These are phyloP conservation scores for Epinotia demarniana DNA, from an alignment of 2,888 invertebrate species.

Conservation along the genomic window DNA sequence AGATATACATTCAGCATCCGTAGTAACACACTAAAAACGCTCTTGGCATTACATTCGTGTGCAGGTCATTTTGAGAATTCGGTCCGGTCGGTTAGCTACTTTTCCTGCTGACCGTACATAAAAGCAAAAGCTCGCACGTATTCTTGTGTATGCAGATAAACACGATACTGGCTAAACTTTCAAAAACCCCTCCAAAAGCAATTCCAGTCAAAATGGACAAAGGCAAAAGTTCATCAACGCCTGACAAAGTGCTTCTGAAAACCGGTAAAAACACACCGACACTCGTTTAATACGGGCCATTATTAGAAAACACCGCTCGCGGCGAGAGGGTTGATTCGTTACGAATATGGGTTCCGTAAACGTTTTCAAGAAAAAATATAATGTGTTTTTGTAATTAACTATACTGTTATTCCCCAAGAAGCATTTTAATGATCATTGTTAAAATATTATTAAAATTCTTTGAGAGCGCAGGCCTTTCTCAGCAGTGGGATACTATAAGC, in stretches of 20 bases:
- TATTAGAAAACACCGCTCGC: conserved; percentile 39
- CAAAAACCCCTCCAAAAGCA: not conserved
- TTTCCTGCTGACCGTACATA: not conserved
- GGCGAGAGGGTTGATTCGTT: conserved; percentile 6
- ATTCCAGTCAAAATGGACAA: conserved; percentile 1
- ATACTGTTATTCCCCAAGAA: too few species aligned
- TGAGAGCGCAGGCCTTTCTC: too few species aligned
- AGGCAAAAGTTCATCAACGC: conserved; percentile 27
- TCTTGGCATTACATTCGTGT: too few species aligned
- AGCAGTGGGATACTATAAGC: too few species aligned
- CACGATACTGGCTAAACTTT: not conserved
- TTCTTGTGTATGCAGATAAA: not conserved
- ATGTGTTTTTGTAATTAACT: too few species aligned
- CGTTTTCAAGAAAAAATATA: not conserved
- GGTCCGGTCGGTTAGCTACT: too few species aligned
- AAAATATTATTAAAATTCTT: too few species aligned
- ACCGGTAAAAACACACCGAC: conserved; percentile 38
- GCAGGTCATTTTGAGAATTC: too few species aligned
- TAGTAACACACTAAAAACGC: too few species aligned
- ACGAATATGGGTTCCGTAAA: conserved; percentile 18
- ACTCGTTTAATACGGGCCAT: conserved; percentile 37
- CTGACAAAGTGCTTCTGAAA: conserved; percentile 32
- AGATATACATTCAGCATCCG: too few species aligned
- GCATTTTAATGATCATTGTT: too few species aligned
- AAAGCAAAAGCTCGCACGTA: not conserved